A percentile compares a stretch with the other conserved stretches of the same genome.
Conservation (phyloP, 1,140 invertebrate species). For the Mycetomoellerius zeteki region DNA sequence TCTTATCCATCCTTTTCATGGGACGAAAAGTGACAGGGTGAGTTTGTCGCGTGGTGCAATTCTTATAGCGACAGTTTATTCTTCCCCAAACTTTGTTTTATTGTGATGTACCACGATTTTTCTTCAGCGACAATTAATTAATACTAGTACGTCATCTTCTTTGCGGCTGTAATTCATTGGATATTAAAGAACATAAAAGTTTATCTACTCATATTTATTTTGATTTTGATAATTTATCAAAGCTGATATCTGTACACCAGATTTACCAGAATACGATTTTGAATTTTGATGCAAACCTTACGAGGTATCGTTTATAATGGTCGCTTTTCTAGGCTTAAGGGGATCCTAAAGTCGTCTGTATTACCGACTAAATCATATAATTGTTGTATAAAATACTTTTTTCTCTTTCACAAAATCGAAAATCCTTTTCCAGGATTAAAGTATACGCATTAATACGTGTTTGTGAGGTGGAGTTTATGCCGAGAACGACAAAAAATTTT, state of each 20-base stretch:
- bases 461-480: too few relatives aligned
- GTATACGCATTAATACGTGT: too few relatives aligned
- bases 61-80: neutral
- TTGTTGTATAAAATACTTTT: too few relatives aligned
- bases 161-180: neutral
- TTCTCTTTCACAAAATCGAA: too few relatives aligned
- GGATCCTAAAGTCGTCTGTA: too few relatives aligned
- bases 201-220: neutral
- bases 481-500: too few relatives aligned
- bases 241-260: neutral
- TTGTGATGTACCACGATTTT: neutral
- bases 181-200: neutral
- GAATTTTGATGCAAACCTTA: slow-evolving; percentile 28
- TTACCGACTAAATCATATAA: too few relatives aligned
- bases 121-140: neutral
- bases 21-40: neutral
- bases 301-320: slow-evolving; percentile 1
- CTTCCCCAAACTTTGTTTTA: neutral
- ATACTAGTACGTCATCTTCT: neutral
- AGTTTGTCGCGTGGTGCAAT: neutral
- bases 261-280: neutral
- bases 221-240: slow-evolving; percentile 10
- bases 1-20: neutral
- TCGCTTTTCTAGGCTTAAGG: slow-evolving; percentile 51
- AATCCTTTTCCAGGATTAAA: too few relatives aligned